These are phyloP conservation scores for Petroica traversi DNA, from an alignment of 2,113 vertebrate genomes.

Conservation along the genomic window DNA sequence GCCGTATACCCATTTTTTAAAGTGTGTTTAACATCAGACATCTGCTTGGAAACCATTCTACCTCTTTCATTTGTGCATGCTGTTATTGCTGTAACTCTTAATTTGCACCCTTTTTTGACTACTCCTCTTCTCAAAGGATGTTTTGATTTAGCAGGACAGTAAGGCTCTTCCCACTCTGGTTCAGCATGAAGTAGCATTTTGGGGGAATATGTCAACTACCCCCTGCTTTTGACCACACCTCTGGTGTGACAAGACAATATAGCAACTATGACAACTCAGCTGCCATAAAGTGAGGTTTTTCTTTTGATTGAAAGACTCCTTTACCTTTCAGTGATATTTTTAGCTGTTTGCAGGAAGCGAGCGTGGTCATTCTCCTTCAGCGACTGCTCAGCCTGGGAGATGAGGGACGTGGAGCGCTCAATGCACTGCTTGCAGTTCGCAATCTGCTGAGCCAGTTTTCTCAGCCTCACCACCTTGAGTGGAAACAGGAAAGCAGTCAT, in stretches of 20 bases:
- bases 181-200: background rate
- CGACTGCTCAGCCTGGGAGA: conserved; percentile 93
- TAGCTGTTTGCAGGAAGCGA: conserved; percentile 94
- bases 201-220: background rate
- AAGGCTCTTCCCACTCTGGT: background rate
- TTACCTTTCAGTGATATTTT: conserved; percentile 95
- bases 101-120: background rate
- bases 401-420: conserved; percentile 92
- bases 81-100: background rate
- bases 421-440: conserved; percentile 96
- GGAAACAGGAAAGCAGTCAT: conserved; percentile 34
- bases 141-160: background rate
- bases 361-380: conserved; percentile 94
- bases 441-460: conserved; percentile 96
- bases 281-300: background rate
- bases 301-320: background rate
- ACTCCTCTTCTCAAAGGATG: background rate
- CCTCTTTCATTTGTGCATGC: background rate
- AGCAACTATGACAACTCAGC: background rate
- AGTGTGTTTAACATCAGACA: background rate
- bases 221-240: background rate
- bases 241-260: background rate
- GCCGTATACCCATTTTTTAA: background rate
- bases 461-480: conserved; percentile 86
- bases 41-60: background rate